Base-by-base conservation (phyloP, 2,113 vertebrate species). In the Dipodomys spectabilis region DNA sequence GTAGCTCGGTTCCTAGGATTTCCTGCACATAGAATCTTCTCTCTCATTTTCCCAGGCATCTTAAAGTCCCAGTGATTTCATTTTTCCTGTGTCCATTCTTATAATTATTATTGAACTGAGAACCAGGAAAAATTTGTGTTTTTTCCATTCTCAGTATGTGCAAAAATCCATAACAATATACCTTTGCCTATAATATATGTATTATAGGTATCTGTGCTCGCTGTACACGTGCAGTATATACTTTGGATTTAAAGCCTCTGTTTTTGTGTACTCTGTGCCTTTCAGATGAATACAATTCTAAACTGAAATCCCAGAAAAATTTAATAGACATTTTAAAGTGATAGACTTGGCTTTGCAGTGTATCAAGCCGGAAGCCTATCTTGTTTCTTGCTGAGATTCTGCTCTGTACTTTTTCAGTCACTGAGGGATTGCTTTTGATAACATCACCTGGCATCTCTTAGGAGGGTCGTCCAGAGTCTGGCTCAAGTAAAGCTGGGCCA, bases 401-500 rank as follows among this genome's bases (percentile, higher is more conserved):
- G 1, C 39, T n/a, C 0, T 16, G 80, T 94, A 89, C 67, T 9
- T 85, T 92, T 86, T 95, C 57, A 2, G 62, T 87, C 82, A n/a
- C 67, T 72, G 85, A 77, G 9, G 45, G 8, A 22, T 79, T 20
- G 25, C 15, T 92, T 57, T 94, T 88, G 94, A 22, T 75, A 82
- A 92, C 45, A 65, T 85, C 57, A 9, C 30, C 11, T 30, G 89
- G 77, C 0, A 0, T 83, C 92, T 75, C 9, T 92, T 82, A 22
- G 64, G 60, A 60, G 78, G 89, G 81, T 87, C 81, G 84, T 67
- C 78, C 78, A 44, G 93, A 95, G 87, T 4, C 39, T 82, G 82
- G 68, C 80, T 92, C 89, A 82, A 78, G 60, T 94, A 86, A 72
- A 92, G 92, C 57, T 93, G 84, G 90, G 72, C 62, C 91, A 73